A percentile compares a stretch with the other conserved stretches of the same genome.
phyloP scores from a whole-genome alignment of 2,113 vertebrate species.

The Anas platyrhynchos region DNA sequence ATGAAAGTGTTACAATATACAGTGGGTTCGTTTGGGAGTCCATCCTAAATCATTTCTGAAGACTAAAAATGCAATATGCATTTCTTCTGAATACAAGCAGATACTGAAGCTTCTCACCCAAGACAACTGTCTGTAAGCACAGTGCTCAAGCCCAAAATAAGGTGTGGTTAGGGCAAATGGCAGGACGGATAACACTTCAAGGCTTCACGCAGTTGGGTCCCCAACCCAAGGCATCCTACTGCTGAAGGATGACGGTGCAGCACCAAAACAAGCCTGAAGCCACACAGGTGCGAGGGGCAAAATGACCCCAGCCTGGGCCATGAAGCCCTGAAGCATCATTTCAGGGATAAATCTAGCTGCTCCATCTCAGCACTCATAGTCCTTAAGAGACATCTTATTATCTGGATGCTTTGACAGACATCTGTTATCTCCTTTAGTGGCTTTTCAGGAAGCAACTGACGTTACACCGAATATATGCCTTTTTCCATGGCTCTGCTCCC shows the following conservation, averaged over 20 bases:
- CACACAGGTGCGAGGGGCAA: neutral
- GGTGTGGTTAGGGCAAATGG: neutral
- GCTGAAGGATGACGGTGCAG: neutral
- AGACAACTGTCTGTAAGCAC: neutral
- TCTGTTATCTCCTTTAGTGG: neutral
- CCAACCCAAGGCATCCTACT: neutral
- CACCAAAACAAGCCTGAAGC: neutral
- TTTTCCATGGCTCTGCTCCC: neutral
- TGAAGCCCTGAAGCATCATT: accelerated
- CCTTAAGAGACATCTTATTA: neutral
- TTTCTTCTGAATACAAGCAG: neutral
- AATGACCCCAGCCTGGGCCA: neutral
- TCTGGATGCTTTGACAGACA: neutral
- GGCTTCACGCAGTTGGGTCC: neutral
- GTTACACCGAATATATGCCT: neutral
- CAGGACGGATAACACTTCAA: neutral
- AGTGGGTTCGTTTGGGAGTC: neutral
- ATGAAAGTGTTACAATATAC: neutral
- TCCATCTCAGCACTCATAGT: neutral
- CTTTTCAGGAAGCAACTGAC: neutral
- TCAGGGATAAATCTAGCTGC: neutral
- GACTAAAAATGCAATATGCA: neutral
- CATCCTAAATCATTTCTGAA: neutral
- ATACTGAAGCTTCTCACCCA: neutral
- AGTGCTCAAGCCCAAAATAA: neutral